Evolutionary conservation across 1,140 invertebrate genomes (phyloP), one percentile per base, ranked within the genome.

Genomic region (Plutomurus gul): DNA sequence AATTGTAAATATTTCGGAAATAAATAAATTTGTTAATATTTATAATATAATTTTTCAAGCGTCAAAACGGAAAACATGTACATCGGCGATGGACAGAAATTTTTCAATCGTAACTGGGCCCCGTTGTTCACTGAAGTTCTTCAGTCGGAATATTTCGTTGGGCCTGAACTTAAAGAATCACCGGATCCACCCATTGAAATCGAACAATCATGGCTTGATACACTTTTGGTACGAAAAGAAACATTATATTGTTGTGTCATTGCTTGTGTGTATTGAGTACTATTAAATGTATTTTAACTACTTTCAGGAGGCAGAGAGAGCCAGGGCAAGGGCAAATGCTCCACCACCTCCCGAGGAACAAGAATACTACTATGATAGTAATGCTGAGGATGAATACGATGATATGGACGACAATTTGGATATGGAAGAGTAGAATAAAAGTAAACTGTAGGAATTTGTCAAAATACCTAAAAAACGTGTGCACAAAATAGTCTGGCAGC

Each of bases 61-160:
- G 91, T 90, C 84, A 91, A 89, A 86, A 92, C 90, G 78, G 92
- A 92, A 78, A 93, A 93, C 79, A 87, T 95, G 75, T 95, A 95
- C 85, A 86, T 94, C 84, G 95, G 95, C 0, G 92, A 90, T 90
- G 94, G 93, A 3, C 89, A 92, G 65, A 96, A 96, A 86, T 90
- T 90, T 84, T 86, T 88, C 33, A 30, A 33, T 65, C 25, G 56
- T 5, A n/a, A 25, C 2, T 94, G 92, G 86, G 90, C 89, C 5
- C 93, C 94, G 70, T 85, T 89, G 39, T 87, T 90, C 43, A 87
- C 92, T 77, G 89, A 90, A 4, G 82, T 86, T 11, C 87, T 91
- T 1, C 87, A 91, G 85, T 86, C 89, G 40, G 92, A 93, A 84
- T 93, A 92, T 84, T 85, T 86, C 13, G 84, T 90, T 22, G 90